Base-by-base conservation (phyloP, 1,140 invertebrate genomes). In the Leguminivora glycinivorella region DNA sequence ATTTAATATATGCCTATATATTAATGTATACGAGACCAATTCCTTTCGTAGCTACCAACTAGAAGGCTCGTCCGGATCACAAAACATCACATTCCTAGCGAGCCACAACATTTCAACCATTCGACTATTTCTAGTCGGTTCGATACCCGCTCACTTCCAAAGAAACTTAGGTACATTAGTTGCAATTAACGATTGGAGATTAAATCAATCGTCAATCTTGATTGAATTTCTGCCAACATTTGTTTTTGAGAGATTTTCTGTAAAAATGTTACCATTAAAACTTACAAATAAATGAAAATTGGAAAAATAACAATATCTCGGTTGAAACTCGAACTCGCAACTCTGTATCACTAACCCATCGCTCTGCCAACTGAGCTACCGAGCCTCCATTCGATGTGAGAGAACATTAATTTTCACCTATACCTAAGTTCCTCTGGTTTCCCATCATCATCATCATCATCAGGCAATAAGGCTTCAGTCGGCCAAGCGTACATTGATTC, bases 401-500 rank as follows among this genome's bases (percentile, higher is more conserved):
- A n/a, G n/a, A n/a, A n/a, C n/a, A n/a, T 40, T 40, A 10, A 9
- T 40, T 40, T 31, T 31, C 7, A 4, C 22, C n/a, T 22, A 52
- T 52, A 22, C 47, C 47, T 10, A 22, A 52, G 47, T 52, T 52
- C 22, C 47, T 9, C 1, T 52, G 47, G 47, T 52, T n/a, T 52
- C 25, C 24, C 31, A 69, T 68, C 40, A 73, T 43, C 70, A 43
- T 14, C 1, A 14, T 60, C 75, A 47, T 56, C 31, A 72, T 56
- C 83, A 80, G 75, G 71, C 78, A 75, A 70, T 72, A 71, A 74
- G 74, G 47, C 25, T 70, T 26, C 81, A 80, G 73, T 69, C 74
- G 73, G 78, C 73, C 75, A 91, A 89, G 87, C 89, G 81, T 84
- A 91, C 89, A 91, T 88, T 83, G 87, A 91, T 84, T 81, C 87